A percentile compares a stretch with the other conserved stretches of the same genome.
Conservation (phyloP, 2,113 vertebrate species). For the Casuarius casuarius region DNA sequence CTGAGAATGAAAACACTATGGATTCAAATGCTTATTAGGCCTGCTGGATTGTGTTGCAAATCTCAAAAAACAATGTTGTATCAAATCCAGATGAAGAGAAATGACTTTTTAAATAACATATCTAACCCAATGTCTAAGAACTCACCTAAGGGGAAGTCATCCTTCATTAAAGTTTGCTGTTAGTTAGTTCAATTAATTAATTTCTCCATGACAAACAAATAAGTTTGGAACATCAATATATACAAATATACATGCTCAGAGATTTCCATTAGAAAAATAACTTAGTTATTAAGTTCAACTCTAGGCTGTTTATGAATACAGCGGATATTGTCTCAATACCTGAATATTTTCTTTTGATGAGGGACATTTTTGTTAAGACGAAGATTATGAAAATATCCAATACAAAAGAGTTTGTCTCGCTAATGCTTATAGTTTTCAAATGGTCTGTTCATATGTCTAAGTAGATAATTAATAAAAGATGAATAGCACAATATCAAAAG, state of each 20-base stretch:
- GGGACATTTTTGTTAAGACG: constrained; percentile 27
- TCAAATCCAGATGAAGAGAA: neutral
- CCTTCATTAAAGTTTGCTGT: neutral
- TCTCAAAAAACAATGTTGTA: neutral
- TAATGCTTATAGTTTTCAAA: constrained; percentile 47
- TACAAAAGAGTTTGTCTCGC: constrained; percentile 24
- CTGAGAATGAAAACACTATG: neutral
- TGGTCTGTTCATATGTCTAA: constrained; percentile 63
- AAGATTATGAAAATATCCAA: constrained; percentile 11
- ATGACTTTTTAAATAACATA: neutral
- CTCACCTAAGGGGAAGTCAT: neutral
- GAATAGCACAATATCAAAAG: constrained; percentile 65
- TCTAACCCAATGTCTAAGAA: neutral
- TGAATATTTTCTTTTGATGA: constrained; percentile 40
- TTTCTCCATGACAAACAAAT: neutral
- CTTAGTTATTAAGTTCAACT: neutral
- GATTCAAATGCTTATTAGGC: neutral
- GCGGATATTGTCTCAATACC: constrained; percentile 33
- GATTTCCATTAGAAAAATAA: constrained; percentile 37
- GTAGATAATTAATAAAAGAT: constrained; percentile 73
- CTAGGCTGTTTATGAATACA: constrained; percentile 15
- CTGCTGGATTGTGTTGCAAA: neutral
- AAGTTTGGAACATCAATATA: neutral
- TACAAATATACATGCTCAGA: neutral
- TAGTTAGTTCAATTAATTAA: neutral